Conservation (phyloP, 1,140 invertebrate genomes). For the Stenopsyche tienmushanensis region DNA sequence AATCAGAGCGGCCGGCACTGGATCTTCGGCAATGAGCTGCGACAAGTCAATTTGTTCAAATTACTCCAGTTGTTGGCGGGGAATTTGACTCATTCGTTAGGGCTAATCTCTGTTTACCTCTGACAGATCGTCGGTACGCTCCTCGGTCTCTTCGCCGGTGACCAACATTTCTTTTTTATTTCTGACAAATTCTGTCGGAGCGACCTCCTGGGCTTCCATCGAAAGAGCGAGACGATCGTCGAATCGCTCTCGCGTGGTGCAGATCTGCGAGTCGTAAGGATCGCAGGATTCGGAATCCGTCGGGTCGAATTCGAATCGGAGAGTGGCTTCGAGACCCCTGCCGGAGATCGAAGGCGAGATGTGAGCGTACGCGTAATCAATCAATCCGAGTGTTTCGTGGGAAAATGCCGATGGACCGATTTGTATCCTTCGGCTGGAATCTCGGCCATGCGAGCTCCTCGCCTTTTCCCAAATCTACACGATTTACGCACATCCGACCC, state of each 20-base stretch:
- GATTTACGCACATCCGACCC: too few species aligned
- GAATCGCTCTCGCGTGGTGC: too few species aligned
- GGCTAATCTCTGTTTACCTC: conserved; percentile 29
- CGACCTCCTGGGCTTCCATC: too few species aligned
- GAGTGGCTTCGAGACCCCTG: too few species aligned
- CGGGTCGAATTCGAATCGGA: too few species aligned
- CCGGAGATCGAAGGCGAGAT: too few species aligned
- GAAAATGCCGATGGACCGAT: conserved; percentile 16
- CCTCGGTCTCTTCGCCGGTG: too few species aligned
- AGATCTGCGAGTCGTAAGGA: background rate
- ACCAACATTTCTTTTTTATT: too few species aligned
- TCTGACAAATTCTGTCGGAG: too few species aligned
- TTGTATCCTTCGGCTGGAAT: conserved; percentile 10
- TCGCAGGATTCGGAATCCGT: conserved; percentile 4
- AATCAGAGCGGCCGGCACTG: too few species aligned
- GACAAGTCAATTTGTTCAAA: conserved; percentile 31
- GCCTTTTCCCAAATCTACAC: background rate
- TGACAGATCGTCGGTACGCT: conserved; percentile 20
- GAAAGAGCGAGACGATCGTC: background rate
- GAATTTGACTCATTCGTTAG: conserved; percentile 30
- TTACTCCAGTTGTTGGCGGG: conserved; percentile 23
- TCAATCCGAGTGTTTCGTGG: conserved; percentile 20
- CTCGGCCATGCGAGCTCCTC: background rate
- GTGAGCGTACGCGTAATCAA: conserved; percentile 1
- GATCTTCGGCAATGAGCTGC: background rate